phyloP scores from a whole-genome alignment of 2,797 vertebrate genomes.

The Falco rusticolus region DNA sequence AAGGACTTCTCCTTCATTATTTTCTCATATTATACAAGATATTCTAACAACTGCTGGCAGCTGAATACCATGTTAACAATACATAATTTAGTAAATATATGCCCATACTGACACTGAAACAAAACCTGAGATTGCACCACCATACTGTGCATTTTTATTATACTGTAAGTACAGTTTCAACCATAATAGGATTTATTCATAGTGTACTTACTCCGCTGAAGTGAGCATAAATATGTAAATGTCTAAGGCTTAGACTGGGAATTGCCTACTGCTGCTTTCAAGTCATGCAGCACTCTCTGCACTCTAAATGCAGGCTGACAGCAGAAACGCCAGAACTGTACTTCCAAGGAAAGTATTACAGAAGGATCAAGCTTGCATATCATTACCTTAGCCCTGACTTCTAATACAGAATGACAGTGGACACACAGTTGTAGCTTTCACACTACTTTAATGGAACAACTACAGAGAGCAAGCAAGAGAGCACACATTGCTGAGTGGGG shows the following conservation, averaged over 20 bases:
- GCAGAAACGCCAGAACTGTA: neutral
- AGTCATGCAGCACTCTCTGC: conserved; percentile 16
- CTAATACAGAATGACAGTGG: conserved; percentile 53
- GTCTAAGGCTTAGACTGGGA: conserved; percentile 38
- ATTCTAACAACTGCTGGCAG: neutral
- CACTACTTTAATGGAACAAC: conserved; percentile 35
- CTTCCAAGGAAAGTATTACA: conserved; percentile 49
- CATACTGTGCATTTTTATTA: neutral
- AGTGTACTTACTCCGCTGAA: conserved; percentile 33
- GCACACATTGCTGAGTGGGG: neutral
- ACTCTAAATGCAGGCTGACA: conserved; percentile 46
- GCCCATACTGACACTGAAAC: neutral
- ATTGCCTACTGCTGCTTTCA: conserved; percentile 50
- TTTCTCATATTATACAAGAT: neutral
- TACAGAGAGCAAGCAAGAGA: neutral
- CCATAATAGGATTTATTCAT: conserved; percentile 58
- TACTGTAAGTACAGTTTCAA: conserved; percentile 51
- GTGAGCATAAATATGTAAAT: conserved; percentile 45
- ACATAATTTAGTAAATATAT: conserved; percentile 6
- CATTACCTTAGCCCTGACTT: conserved; percentile 21
- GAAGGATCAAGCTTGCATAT: conserved; percentile 44
- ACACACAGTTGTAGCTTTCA: conserved; percentile 45
- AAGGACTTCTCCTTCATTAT: neutral
- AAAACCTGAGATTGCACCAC: neutral
- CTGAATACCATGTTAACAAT: neutral